Evolutionary conservation across 1,140 invertebrate species (phyloP), one percentile per base, ranked within the genome.

Genomic region (Dendroctonus ponderosae): DNA sequence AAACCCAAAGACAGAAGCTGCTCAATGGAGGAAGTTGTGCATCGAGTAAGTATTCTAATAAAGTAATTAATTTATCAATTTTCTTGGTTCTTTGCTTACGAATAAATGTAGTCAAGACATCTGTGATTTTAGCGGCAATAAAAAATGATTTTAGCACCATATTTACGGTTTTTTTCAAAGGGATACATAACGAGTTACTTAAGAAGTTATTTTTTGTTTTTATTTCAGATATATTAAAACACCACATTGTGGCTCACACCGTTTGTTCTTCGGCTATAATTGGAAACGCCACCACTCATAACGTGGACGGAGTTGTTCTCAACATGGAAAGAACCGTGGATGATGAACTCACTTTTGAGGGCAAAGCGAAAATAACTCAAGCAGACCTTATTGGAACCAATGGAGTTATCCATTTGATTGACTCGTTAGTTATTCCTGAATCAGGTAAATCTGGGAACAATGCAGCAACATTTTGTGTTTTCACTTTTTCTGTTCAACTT

Each of bases 361-460:
- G 75, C 15, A 75, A 77, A 60, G 80, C 81, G 4, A 79, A 80
- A 70, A 77, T 83, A 40, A 64, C 78, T 6, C 77, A 82, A 40
- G 70, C 75, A 1, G 82, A 83, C 64, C 79, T 83, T n/a, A 79
- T 83, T 74, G 87, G 85, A 6, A 85, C 82, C 5, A 89, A 90
- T 75, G 89, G 89, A 15, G 84, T 90, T 0, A 80, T 90, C 5
- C 88, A 90, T 74, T 77, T 90, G 0, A 85, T 90, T 40, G 87
- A 89, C 70, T 81, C 81, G 7, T 77, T 90, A 12, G 77, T 90
- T 51, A 84, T 86, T 62, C 89, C 87, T 0, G 80, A 84, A 41
- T 77, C 79, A 11, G 72, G 74, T 68, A 66, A 66, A 15, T 43
- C 8, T 41, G 8, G 14, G 8, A 12, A 52, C 2, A 46, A 9